Conservation (phyloP, 1,140 invertebrate genomes). For the Spodoptera litura region DNA sequence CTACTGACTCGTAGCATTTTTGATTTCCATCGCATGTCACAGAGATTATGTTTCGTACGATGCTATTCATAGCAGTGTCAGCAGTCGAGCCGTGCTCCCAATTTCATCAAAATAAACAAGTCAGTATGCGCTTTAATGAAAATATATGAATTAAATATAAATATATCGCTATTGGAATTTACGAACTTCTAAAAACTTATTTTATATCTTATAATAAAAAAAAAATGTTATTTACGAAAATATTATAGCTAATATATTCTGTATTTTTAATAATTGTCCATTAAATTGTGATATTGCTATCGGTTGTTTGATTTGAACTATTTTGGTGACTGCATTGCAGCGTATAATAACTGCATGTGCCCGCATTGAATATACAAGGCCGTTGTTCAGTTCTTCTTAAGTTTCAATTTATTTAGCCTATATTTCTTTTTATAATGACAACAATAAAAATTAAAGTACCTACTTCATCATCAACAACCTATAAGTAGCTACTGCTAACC, state of each 20-base stretch:
- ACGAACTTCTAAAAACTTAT: conserved; percentile 44
- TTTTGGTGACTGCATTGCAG: conserved; percentile 10
- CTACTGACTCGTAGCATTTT: conserved; percentile 31
- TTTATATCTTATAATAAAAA: conserved; percentile 45
- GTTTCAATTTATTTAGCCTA: too few species aligned
- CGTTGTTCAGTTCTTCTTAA: too few species aligned
- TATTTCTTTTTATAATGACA: too few species aligned
- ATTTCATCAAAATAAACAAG: conserved; percentile 31
- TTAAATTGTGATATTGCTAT: conserved; percentile 78
- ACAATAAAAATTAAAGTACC: too few species aligned
- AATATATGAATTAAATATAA: conserved; percentile 43
- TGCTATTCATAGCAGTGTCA: conserved; percentile 30
- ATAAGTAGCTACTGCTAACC: too few species aligned
- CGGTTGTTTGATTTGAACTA: conserved; percentile 57
- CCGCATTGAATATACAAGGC: neutral
- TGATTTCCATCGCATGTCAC: conserved; percentile 21
- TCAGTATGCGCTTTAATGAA: conserved; percentile 45
- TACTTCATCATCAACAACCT: too few species aligned
- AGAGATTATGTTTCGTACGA: conserved; percentile 5
- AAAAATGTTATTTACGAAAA: conserved; percentile 43
- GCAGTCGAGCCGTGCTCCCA: neutral
- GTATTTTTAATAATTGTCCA: conserved; percentile 73
- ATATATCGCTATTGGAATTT: conserved; percentile 50
- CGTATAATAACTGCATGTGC: too few species aligned
- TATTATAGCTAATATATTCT: conserved; percentile 49